Base-by-base conservation (phyloP, 1,140 invertebrate genomes). In the Neodiprion lecontei region DNA sequence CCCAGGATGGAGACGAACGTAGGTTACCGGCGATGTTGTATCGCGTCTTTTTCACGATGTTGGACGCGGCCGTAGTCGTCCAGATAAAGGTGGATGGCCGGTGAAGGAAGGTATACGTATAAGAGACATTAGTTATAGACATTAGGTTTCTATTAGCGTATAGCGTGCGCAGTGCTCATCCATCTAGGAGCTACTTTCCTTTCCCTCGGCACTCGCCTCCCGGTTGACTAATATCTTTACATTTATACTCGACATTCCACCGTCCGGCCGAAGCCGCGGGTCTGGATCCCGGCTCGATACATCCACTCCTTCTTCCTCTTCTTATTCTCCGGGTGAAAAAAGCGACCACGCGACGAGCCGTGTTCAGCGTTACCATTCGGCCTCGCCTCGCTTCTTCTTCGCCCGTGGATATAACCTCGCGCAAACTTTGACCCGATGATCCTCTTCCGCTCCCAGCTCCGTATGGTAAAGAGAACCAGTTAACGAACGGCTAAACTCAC, bases 101-200 rank as follows among this genome's bases (percentile, higher is more conserved):
- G 53, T 40, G 28, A 40, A 40, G 28, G 28, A 40, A 40, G 28
- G 28, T 40, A 40, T 40, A 40, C 28, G 53, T 61, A 61, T 47
- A 21, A 69, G 67, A 47, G 40, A 69, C 67, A 69, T 69, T 69
- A 69, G 67, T 69, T 69, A 21, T 69, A 47, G 67, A 69, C 67
- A 69, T 69, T 69, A 69, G 67, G 21, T 69, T 69, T 69, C 67
- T 69, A 69, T 69, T 69, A 69, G 67, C 67, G 21, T 47, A 69
- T 69, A 69, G 67, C 67, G 67, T 69, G 67, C 40, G 40, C 23
- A 21, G 40, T 21, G 67, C 17, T 23, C 67, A 69, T 69, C 67
- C 67, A 69, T 69, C 67, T 21, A 47, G 21, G 11, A 47, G 67
- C 67, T 69, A 69, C 67, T 69, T 23, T 69, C 40, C 67, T 47